Evolutionary conservation across 2,113 vertebrate genomes (phyloP).

Genomic region (Eublepharis macularius): DNA sequence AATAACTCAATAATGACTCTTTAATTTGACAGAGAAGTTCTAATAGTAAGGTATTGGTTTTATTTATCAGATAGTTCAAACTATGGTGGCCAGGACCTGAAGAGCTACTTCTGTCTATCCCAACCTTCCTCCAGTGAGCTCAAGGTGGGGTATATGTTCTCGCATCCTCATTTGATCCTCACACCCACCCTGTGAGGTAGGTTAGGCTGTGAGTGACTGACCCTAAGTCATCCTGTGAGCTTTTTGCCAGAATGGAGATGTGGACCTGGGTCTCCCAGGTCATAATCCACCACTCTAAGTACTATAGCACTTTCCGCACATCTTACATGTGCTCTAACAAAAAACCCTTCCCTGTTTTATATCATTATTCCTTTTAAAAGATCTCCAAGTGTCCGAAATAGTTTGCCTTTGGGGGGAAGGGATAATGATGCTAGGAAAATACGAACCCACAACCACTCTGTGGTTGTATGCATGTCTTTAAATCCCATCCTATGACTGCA

Average conservation of each 20-base stretch:
- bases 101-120: neutral
- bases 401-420: neutral
- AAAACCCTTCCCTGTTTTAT: neutral
- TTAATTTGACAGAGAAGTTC: slow-evolving; percentile 18
- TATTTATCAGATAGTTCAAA: neutral
- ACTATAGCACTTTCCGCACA: neutral
- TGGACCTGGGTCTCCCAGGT: too few relatives aligned
- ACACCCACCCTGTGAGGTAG: too few relatives aligned
- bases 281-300: too few relatives aligned
- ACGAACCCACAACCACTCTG: neutral
- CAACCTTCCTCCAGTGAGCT: too few relatives aligned
- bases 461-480: neutral
- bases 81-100: too few relatives aligned
- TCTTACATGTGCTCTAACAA: too few relatives aligned
- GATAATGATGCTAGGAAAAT: neutral
- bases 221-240: too few relatives aligned
- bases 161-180: too few relatives aligned
- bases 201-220: too few relatives aligned
- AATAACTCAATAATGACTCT: neutral
- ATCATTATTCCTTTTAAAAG: neutral
- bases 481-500: neutral
- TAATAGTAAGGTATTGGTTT: slow-evolving; percentile 8
- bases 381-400: neutral
- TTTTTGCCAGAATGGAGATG: too few relatives aligned
- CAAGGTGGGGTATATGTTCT: too few relatives aligned